These are phyloP conservation scores for Pelusios castaneus DNA, from an alignment of 2,113 vertebrate species.

Conservation along the genomic window DNA sequence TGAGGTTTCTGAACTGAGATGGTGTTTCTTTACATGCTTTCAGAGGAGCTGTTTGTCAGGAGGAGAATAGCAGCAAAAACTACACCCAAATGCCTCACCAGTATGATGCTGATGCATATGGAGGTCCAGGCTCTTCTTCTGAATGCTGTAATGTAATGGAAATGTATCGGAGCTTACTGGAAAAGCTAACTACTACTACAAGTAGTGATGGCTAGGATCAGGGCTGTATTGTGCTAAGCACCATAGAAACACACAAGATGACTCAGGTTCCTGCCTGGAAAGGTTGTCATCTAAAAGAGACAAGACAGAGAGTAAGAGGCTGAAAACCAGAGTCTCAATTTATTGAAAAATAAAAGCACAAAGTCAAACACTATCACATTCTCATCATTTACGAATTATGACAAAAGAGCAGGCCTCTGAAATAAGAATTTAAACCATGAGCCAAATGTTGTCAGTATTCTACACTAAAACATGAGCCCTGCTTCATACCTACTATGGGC, in stretches of 20 bases:
- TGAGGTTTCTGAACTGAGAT: constrained; percentile 34
- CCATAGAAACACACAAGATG: background rate
- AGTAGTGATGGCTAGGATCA: background rate
- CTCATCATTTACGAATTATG: background rate
- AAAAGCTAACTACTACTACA: background rate
- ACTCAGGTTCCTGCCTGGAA: rapidly evolving
- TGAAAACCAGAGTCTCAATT: background rate
- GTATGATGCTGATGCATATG: constrained; percentile 71
- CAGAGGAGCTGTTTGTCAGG: constrained; percentile 73
- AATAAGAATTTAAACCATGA: background rate
- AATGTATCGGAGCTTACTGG: background rate
- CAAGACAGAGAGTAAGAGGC: background rate
- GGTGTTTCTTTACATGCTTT: constrained; percentile 72
- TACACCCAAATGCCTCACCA: constrained; percentile 72
- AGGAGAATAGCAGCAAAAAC: constrained; percentile 74
- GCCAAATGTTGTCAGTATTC: background rate
- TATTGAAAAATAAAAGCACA: background rate
- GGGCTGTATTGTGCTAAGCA: background rate
- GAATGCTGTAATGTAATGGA: constrained; percentile 59
- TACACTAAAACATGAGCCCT: background rate
- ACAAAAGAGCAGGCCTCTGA: background rate
- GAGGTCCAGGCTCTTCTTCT: constrained; percentile 84
- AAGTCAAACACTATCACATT: background rate
- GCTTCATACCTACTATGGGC: background rate
- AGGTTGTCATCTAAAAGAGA: background rate